Evolutionary conservation across 2,888 invertebrate species (phyloP).

Genomic region (Chaetogeoica ovagalla): DNA sequence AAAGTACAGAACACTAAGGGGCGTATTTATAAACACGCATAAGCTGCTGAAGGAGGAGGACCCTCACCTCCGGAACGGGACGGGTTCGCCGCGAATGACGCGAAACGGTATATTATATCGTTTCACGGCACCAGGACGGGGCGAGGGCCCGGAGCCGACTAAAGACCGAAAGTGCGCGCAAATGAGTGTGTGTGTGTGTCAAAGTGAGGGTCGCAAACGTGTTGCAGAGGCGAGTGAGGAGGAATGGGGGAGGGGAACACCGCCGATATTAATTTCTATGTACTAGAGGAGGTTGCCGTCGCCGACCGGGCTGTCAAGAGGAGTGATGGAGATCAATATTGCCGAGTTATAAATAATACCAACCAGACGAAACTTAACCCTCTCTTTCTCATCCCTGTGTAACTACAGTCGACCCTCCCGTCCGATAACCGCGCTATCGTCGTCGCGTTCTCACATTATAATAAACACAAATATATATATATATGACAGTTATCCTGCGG

Average conservation of each 20-base stretch:
- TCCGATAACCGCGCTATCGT: constrained; percentile 4
- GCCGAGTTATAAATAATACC: constrained; percentile 51
- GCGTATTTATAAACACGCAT: constrained; percentile 32
- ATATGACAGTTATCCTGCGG: neutral
- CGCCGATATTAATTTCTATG: constrained; percentile 45
- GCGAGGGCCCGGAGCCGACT: neutral
- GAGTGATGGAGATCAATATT: constrained; percentile 51
- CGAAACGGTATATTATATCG: neutral
- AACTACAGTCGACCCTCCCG: too few relatives aligned
- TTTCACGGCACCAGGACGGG: neutral
- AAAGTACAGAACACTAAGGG: constrained; percentile 11
- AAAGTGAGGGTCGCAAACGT: too few relatives aligned
- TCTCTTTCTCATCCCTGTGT: neutral
- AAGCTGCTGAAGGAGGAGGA: constrained; percentile 6
- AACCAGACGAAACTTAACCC: constrained; percentile 46
- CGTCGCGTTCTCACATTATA: constrained; percentile 1
- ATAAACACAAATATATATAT: neutral
- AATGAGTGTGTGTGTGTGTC: too few relatives aligned
- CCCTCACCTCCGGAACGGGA: neutral
- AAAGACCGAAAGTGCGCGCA: constrained; percentile 13
- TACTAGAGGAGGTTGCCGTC: neutral
- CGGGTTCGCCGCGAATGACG: too few relatives aligned
- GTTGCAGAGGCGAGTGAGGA: neutral
- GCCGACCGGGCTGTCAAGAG: constrained; percentile 39
- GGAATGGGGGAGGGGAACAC: constrained; percentile 1